Conservation (phyloP, 64 coral and sea anemone genomes). For the Porites australiensis region DNA sequence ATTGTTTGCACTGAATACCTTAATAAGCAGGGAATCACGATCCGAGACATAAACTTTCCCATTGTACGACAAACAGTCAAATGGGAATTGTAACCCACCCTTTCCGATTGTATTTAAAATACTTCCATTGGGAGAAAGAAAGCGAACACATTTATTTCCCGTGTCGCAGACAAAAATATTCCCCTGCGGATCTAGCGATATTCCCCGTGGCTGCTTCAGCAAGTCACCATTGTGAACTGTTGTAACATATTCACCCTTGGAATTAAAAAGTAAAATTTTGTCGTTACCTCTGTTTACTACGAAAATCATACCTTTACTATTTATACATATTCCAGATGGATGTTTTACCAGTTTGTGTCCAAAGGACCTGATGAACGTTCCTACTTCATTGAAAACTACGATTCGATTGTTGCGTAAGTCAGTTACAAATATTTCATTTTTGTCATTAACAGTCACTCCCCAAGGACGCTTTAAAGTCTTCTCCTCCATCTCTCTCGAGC, state of each 20-base stretch:
- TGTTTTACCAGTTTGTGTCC: not conserved
- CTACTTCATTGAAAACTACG: not conserved
- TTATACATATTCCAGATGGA: not conserved
- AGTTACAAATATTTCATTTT: not conserved
- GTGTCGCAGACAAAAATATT: constrained; percentile 26
- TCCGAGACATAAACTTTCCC: constrained; percentile 20
- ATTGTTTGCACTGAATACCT: not conserved
- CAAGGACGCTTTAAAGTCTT: not conserved
- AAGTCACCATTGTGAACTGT: not conserved
- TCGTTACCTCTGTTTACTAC: constrained; percentile 6
- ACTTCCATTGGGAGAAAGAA: not conserved
- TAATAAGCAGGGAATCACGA: not conserved
- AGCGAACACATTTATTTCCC: not conserved
- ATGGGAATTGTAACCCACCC: not conserved
- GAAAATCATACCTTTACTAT: constrained; percentile 4
- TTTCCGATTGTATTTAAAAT: constrained; percentile 1
- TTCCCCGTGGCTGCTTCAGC: constrained; percentile 16
- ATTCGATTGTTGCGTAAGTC: constrained; percentile 10
- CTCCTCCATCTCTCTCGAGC: not conserved
- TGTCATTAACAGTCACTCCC: constrained; percentile 1
- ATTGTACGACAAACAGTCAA: constrained; percentile 1
- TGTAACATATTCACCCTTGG: not conserved
- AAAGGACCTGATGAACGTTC: not conserved
- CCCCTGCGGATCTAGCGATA: constrained; percentile 15
- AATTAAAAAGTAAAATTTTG: constrained; percentile 5